Evolutionary conservation across 2,797 vertebrate species (phyloP), one percentile per base, ranked within the genome.

Genomic region (Eremophila alpestris): DNA sequence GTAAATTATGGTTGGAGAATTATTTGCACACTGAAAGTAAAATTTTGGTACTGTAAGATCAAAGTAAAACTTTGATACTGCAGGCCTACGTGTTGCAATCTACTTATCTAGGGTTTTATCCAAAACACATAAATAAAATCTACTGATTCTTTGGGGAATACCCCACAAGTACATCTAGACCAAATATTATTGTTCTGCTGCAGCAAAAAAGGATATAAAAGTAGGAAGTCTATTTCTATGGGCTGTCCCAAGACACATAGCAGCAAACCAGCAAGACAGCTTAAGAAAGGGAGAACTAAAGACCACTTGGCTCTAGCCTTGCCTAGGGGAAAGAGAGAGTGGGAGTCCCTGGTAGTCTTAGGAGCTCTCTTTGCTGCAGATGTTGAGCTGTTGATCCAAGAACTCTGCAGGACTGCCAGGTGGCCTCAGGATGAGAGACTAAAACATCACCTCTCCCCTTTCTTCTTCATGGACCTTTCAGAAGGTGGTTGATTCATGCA

Each of bases 341-440:
- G 6, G 2, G 11, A 13, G 7, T 41, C n/a, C 46, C 40, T 55
- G 62, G 16, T 19, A 9, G 0, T 58, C 16, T 29, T 2, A 4
- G 32, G 19, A 41, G 1, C 7, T 32, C 16, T 70, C 19, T 60
- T 67, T 9, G 6, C 29, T 80, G 60, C 41, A 73, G 14, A 30
- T 1, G 2, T 0, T 0, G 29, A 77, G 6, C 16, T 46, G 12
- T 29, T 1, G 1, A 52, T 60, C 16, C 1, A 12, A 64, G 29
- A 45, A 13, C 11, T 49, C 34, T 55, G 13, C 3, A 45, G 36
- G 16, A 21, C 36, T 43, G 27, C 13, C n/a, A 68, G 23, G 29
- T 41, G 7, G 26, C 16, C 64, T 91, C 69, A 26, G 43, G 26
- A 45, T 32, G 20, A 36, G 7, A 4, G 7, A 7, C 21, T 60